Evolutionary conservation across 1,140 invertebrate genomes (phyloP).

Genomic region (Drosophila tsacasi): DNA sequence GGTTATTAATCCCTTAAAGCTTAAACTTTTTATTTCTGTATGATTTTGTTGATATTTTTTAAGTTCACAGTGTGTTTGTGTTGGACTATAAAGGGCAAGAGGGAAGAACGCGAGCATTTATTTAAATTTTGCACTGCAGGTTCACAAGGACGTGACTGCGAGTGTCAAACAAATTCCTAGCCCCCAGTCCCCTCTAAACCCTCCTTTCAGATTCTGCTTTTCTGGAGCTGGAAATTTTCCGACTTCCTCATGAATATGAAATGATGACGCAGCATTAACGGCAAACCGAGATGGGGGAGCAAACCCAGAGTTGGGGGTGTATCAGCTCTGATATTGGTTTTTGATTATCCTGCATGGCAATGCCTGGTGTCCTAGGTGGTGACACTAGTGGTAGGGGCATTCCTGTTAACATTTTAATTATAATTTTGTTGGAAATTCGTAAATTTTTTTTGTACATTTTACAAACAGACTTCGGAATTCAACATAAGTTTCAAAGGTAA

Average conservation of each 20-base stretch:
- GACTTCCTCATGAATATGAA: conserved; percentile 72
- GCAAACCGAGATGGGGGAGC: neutral
- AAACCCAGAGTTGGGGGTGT: conserved; percentile 5
- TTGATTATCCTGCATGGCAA: conserved; percentile 57
- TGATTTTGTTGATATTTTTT: neutral
- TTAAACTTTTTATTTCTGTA: neutral
- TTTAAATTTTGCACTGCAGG: conserved; percentile 71
- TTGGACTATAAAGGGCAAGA: conserved; percentile 20
- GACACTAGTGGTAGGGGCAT: conserved; percentile 15
- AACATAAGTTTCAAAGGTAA: neutral
- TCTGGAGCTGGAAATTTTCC: conserved; percentile 23
- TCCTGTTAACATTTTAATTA: conserved; percentile 74
- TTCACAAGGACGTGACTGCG: conserved; percentile 64
- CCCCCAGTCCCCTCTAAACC: neutral
- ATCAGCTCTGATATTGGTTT: conserved; percentile 74
- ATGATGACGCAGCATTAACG: conserved; percentile 59
- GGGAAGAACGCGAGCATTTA: conserved; percentile 58
- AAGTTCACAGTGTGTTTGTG: conserved; percentile 16
- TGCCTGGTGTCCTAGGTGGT: conserved; percentile 1
- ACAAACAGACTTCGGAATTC: neutral
- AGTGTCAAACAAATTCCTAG: conserved; percentile 38
- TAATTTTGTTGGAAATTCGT: conserved; percentile 52
- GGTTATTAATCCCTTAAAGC: too few species aligned
- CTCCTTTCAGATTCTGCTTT: neutral
- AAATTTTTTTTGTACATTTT: conserved; percentile 7